Conservation (phyloP, 2,888 invertebrate genomes). For the Melanophora roralis region DNA sequence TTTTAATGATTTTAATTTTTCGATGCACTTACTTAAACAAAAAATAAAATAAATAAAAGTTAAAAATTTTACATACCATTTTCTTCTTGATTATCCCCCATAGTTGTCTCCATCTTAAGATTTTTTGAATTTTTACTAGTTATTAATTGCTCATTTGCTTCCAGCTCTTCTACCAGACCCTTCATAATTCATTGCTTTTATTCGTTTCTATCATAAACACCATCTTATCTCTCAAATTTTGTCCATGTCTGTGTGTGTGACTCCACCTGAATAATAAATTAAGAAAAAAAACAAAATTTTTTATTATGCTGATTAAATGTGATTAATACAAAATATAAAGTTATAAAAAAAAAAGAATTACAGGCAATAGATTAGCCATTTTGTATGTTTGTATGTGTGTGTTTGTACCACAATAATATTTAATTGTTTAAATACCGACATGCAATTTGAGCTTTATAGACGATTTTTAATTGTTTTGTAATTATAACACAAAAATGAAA, state of each 20-base stretch:
- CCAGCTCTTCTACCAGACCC: conserved; percentile 67
- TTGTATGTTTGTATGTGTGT: conserved; percentile 43
- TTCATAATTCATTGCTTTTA: conserved; percentile 66
- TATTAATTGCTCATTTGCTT: conserved; percentile 65
- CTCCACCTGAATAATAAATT: conserved; percentile 19
- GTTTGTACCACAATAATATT: conserved; percentile 35
- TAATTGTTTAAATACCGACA: conserved; percentile 20
- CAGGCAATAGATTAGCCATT: conserved; percentile 41
- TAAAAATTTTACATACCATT: conserved; percentile 36
- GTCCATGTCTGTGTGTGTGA: background rate
- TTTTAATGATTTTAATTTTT: too few relatives aligned
- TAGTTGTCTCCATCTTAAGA: conserved; percentile 51
- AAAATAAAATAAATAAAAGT: background rate
- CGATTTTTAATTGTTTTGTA: background rate
- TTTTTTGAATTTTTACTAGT: conserved; percentile 68
- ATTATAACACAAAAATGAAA: background rate
- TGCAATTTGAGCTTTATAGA: conserved; percentile 19
- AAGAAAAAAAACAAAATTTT: background rate
- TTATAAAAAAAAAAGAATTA: background rate
- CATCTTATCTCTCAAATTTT: conserved; percentile 18
- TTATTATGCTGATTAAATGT: conserved; percentile 4
- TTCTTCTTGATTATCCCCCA: conserved; percentile 67
- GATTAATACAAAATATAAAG: conserved; percentile 36
- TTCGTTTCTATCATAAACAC: background rate
- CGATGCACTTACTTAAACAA: too few relatives aligned